These are phyloP conservation scores for Schrankia costaestrigalis DNA, from an alignment of 2,888 invertebrate species.

Conservation along the genomic window DNA sequence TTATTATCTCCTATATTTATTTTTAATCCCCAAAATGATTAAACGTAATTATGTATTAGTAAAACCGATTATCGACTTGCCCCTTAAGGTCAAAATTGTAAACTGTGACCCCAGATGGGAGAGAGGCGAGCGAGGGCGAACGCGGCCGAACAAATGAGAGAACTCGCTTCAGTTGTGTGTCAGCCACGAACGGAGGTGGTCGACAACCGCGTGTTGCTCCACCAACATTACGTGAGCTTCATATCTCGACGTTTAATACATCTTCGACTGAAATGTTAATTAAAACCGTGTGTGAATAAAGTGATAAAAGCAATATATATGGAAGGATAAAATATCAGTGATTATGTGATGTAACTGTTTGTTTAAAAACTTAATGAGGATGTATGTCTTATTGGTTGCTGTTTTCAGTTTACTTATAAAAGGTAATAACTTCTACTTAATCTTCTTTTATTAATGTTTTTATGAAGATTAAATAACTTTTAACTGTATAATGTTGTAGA, in stretches of 20 bases:
- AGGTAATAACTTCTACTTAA: slow-evolving; percentile 48
- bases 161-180: slow-evolving; percentile 55
- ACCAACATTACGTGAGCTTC: slow-evolving; percentile 36
- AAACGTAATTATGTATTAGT: slow-evolving; percentile 42
- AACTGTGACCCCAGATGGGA: slow-evolving; percentile 57
- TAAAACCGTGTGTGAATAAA: slow-evolving; percentile 45
- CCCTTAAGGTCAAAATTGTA: slow-evolving; percentile 68
- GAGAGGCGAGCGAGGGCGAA: slow-evolving; percentile 56
- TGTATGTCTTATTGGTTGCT: slow-evolving; percentile 61
- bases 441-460: slow-evolving; percentile 3
- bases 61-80: slow-evolving; percentile 58
- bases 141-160: slow-evolving; percentile 38
- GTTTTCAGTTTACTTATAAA: slow-evolving; percentile 66
- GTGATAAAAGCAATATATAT: slow-evolving; percentile 32
- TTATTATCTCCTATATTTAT: too few relatives aligned
- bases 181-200: slow-evolving; percentile 39
- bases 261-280: slow-evolving; percentile 33
- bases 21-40: too few relatives aligned
- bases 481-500: too few relatives aligned
- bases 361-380: slow-evolving; percentile 60
- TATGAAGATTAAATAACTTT: not conserved
- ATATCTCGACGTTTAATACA: slow-evolving; percentile 34
- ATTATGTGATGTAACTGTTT: slow-evolving; percentile 63
- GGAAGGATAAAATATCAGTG: slow-evolving; percentile 47
- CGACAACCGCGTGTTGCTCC: slow-evolving; percentile 29